Base-by-base conservation (phyloP, 2,888 invertebrate genomes). In the Plebejus melissa region DNA sequence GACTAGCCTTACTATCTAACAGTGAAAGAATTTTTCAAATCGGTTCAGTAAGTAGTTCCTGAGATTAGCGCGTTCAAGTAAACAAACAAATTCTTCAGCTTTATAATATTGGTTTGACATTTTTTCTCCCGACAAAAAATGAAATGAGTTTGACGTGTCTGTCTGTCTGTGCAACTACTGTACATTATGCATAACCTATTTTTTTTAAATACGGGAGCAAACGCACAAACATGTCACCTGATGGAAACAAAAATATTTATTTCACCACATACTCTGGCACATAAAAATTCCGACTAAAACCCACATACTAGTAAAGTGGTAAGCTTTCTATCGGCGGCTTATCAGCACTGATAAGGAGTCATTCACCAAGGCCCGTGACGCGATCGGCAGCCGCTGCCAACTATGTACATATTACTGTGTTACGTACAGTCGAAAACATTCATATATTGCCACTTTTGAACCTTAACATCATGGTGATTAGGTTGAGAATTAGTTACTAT, bases 351-450 rank as follows among this genome's bases (percentile, higher is more conserved):
- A 60, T 60, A 60, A 60, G 28, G 11, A 60, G 60, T 60, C 60
- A 60, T 28, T 60, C 28, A 60, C 60, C 60, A 60, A 60, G 60
- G 60, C 60, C 60, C 28, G 60, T 60, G 60, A 60, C 60, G 60
- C 28, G 60, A 60, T 60, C 60, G 60, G 60, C 60, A 60, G 60
- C 60, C 60, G 60, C 60, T 60, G 60, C 60, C 60, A 60, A 60
- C 60, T 28, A 58, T 58, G 58, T 58, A 58, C 58, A 57, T 57
- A 41, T 41, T 16, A n/a, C 57, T 28, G 28, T 9, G 60, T 60
- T 46, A 46, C 11, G 46, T 9, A 60, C 60, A 60, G 0, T 28
- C 28, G 16, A 58, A 7, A n/a, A 58, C 58, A 58, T 58, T n/a
- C 3, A n/a, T 6, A n/a, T 5, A 6, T 58, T 7, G 7, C 9